Percentiles rank a stretch among this genome's conserved stretches.
phyloP scores from a whole-genome alignment of 2,888 invertebrate genomes.

The Onchidella celtica region DNA sequence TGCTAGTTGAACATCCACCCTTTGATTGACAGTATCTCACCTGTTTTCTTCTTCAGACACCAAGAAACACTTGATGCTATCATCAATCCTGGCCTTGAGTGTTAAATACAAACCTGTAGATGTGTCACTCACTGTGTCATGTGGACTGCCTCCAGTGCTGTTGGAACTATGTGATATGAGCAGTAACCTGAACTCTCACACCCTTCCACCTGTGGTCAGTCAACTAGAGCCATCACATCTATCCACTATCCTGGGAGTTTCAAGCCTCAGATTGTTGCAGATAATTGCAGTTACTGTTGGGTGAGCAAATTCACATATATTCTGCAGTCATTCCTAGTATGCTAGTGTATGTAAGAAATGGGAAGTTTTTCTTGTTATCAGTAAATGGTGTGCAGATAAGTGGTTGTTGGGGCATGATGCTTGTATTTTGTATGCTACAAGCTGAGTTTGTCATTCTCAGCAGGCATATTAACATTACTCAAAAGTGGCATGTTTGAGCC shows the following conservation, averaged over 20 bases:
- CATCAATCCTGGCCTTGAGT: conserved; percentile 83
- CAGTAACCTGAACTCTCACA: conserved; percentile 57
- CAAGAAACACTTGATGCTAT: conserved; percentile 81
- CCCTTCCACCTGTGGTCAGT: conserved; percentile 64
- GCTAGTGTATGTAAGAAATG: no score
- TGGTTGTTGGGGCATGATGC: no score
- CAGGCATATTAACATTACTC: no score
- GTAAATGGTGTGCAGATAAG: no score
- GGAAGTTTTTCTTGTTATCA: no score
- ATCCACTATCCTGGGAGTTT: conserved; percentile 76
- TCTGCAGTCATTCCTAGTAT: no score
- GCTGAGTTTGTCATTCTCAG: no score
- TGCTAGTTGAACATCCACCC: no score
- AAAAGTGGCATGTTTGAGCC: no score
- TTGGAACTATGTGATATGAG: conserved; percentile 77
- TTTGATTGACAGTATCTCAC: no score
- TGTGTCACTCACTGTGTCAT: conserved; percentile 83
- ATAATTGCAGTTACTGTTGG: conserved; percentile 83
- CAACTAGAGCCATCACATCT: conserved; percentile 67
- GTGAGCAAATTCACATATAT: no score
- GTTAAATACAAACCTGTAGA: conserved; percentile 83
- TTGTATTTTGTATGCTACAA: no score
- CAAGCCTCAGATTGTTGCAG: conserved; percentile 83
- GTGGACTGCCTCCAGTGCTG: conserved; percentile 82
- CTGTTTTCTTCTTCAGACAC: conserved; percentile 61